Evolutionary conservation across 1,140 invertebrate genomes (phyloP), one percentile per base, ranked within the genome.

Genomic region (Carposina sasakii): DNA sequence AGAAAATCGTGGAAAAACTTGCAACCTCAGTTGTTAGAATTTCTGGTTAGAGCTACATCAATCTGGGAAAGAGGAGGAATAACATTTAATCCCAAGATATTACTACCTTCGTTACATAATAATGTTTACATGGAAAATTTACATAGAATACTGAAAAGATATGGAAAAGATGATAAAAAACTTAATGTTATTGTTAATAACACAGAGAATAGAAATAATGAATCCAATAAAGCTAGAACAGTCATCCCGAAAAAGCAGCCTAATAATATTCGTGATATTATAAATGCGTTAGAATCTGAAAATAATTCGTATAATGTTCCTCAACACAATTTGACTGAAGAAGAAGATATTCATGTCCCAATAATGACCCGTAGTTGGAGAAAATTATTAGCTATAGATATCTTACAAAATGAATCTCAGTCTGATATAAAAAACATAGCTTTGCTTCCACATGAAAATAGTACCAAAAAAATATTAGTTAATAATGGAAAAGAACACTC

Each of bases 51-150:
- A 41, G 64, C 71, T 43, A 22, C 78, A 33, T 65, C 77, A 15
- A 68, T 84, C 47, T 84, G 77, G 81, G 67, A 84, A 26, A 78
- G 69, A 55, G 77, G 81, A 26, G 81, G 81, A 2, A 64, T 84
- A 42, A 66, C 68, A 15, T 67, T 84, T 20, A 66, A 77, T 54
- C 75, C 81, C 22, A 28, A 54, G 20, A 60, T 83, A 44, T 55
- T 83, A 19, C 73, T 57, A 12, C 66, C 70, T 21, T 54, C 59
- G 45, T 52, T 62, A 21, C 63, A 60, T 2, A 52, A 68, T 43
- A 19, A 48, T 21, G 22, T 56, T 22, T 76, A 78, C 45, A 59
- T 68, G 10, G 63, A 78, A 45, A 78, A 75, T 51, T 19, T 83
- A 23, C 39, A 74, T 31, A 44, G 53, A 23, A 46, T 76, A 39